phyloP scores from a whole-genome alignment of 2,113 vertebrate genomes.

The Centrocercus urophasianus region DNA sequence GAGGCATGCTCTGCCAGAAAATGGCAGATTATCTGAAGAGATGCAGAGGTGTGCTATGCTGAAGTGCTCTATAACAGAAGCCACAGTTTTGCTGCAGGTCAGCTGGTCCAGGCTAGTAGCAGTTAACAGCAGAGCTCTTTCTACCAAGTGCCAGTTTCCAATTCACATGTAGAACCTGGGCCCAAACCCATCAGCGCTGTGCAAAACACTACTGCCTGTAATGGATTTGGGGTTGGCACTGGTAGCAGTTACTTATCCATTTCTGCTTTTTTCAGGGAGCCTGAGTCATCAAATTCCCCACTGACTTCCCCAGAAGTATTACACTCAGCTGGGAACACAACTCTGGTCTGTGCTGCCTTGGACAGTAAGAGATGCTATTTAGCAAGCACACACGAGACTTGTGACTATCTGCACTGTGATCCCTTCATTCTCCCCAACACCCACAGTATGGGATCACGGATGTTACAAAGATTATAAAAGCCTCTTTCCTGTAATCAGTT shows the following conservation, averaged over 20 bases:
- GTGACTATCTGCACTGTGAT: not conserved
- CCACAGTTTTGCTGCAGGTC: not conserved
- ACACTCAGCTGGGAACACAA: not conserved
- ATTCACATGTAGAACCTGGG: not conserved
- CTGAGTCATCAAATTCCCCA: not conserved
- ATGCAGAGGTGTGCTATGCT: accelerated
- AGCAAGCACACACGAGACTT: not conserved
- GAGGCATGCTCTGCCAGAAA: not conserved
- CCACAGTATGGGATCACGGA: not conserved
- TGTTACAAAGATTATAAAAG: not conserved
- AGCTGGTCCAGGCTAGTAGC: not conserved
- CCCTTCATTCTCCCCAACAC: not conserved
- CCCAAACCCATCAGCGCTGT: not conserved
- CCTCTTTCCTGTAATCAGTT: not conserved
- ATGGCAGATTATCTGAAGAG: not conserved
- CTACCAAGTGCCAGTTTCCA: not conserved
- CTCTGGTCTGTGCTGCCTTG: not conserved
- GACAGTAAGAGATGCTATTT: not conserved
- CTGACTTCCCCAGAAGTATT: not conserved
- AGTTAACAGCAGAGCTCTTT: not conserved
- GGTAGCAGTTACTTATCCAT: not conserved
- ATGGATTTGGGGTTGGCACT: not conserved
- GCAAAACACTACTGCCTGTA: not conserved
- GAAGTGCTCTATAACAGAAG: not conserved
- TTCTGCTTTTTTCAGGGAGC: not conserved